Evolutionary conservation across 2,888 invertebrate species (phyloP).

Genomic region (Spicauda simplicius): DNA sequence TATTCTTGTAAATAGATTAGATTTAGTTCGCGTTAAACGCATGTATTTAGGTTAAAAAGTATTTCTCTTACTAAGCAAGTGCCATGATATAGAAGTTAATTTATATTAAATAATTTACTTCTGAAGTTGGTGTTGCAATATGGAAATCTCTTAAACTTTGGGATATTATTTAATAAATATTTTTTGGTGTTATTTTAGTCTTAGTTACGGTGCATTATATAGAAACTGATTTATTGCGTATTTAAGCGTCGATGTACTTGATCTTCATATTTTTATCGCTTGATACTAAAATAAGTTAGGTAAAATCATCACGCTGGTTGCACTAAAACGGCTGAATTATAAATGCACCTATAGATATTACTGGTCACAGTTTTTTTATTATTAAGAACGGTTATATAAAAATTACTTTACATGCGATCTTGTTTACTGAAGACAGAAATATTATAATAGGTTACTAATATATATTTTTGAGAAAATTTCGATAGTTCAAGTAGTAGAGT

Average conservation of each 20-base stretch:
- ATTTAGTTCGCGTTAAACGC: constrained; percentile 68
- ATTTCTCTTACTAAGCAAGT: constrained; percentile 61
- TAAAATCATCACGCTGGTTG: neutral
- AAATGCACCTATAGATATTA: constrained; percentile 18
- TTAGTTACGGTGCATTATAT: constrained; percentile 18
- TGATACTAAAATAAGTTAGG: too few species aligned
- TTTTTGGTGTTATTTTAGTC: constrained; percentile 31
- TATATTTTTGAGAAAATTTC: too few species aligned
- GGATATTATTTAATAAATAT: constrained; percentile 34
- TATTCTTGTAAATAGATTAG: constrained; percentile 60
- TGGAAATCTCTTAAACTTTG: constrained; percentile 42
- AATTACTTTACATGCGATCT: neutral
- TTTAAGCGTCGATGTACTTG: constrained; percentile 1
- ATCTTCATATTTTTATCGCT: constrained; percentile 6
- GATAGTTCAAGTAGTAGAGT: too few species aligned
- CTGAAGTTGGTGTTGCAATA: constrained; percentile 47
- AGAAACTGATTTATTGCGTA: neutral
- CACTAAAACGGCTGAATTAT: neutral
- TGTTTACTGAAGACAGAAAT: too few species aligned
- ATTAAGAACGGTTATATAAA: neutral
- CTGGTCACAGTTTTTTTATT: constrained; percentile 28
- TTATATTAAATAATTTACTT: constrained; percentile 58
- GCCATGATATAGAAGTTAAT: constrained; percentile 66
- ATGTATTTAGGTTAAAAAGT: constrained; percentile 57
- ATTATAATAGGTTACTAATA: too few species aligned